Percentiles rank a stretch among this genome's conserved stretches.
Evolutionary conservation across 2,113 vertebrate species (phyloP).

Genomic region (Smithornis capensis): DNA sequence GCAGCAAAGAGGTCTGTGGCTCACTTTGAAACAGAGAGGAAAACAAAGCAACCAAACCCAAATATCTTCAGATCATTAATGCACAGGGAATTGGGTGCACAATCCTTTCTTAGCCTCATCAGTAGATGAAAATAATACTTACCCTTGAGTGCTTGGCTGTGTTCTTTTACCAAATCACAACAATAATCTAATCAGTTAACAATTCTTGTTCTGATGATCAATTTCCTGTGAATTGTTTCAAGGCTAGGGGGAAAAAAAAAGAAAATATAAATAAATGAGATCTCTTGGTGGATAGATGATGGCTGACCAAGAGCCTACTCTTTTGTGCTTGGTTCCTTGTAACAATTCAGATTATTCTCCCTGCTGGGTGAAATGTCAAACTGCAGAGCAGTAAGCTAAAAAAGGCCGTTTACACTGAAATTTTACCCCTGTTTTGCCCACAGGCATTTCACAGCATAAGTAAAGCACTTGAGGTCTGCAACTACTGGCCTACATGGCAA

Average conservation of each 20-base stretch:
- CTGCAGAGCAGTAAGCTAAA: slow-evolving; percentile 19
- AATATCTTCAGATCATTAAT: slow-evolving; percentile 31
- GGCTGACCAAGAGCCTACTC: neutral
- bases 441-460: neutral
- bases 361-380: slow-evolving; percentile 50
- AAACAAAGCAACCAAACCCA: slow-evolving; percentile 53
- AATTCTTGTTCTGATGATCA: slow-evolving; percentile 36
- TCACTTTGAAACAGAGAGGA: slow-evolving; percentile 35
- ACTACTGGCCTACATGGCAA: slow-evolving; percentile 29
- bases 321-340: neutral
- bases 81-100: slow-evolving; percentile 11
- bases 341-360: slow-evolving; percentile 31
- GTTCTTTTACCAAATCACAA: neutral
- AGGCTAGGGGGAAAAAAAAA: neutral
- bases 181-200: slow-evolving; percentile 56
- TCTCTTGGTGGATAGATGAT: slow-evolving; percentile 11
- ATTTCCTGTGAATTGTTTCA: slow-evolving; percentile 49
- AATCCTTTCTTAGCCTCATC: slow-evolving; percentile 54
- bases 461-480: slow-evolving; percentile 34
- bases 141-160: slow-evolving; percentile 17
- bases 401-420: slow-evolving; percentile 39
- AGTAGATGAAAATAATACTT: slow-evolving; percentile 54
- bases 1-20: neutral
- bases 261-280: slow-evolving; percentile 3
- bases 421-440: slow-evolving; percentile 34